Evolutionary conservation across 2,888 invertebrate species (phyloP), one percentile per base, ranked within the genome.

Genomic region (Lepidocyrtoides sp.): DNA sequence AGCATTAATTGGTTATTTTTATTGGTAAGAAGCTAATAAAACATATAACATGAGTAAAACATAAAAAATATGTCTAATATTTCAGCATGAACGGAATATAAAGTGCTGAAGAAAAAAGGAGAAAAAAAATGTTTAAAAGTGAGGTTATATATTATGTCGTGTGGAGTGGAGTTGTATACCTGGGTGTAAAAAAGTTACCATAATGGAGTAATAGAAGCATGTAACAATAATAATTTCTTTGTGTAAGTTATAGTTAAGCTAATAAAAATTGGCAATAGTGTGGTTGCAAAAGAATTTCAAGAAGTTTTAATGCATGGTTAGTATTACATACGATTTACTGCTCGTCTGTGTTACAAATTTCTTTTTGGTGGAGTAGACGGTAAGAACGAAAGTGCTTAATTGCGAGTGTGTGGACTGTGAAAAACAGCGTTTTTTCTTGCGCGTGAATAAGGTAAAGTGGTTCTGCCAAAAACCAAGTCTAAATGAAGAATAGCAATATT

Each of bases 11-110:
- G 51, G 51, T 12, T 51, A 14, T 51, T 51, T 51, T 2, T n/a
- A 51, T 51, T 51, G 51, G 51, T 51, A 51, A 51, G 51, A 51
- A 51, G 51, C 51, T 14, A 51, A 51, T 51, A 51, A 51, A 51
- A 51, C 14, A 51, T 14, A 51, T 8, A 3, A 8, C 51, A n/a
- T 2, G 14, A 51, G 51, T 8, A 51, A 2, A 51, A 51, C 2
- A 4, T 8, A 51, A 8, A 51, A 10, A 51, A 51, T 51, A 51
- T 51, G 14, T 51, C 14, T 10, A 51, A 51, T 14, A 12, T 51
- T 14, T n/a, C n/a, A n/a, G 10, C 14, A 51, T 51, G 2, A 51
- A 2, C 5, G 14, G 3, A 5, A 36, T 36, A 8, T 8, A 36
- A 5, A 36, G 3, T 36, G 8, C 8, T 36, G 36, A 36, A 36